Percentiles rank a stretch among this genome's conserved stretches.
phyloP scores from a whole-genome alignment of 2,888 invertebrate genomes.

The Drosophila leonis region DNA sequence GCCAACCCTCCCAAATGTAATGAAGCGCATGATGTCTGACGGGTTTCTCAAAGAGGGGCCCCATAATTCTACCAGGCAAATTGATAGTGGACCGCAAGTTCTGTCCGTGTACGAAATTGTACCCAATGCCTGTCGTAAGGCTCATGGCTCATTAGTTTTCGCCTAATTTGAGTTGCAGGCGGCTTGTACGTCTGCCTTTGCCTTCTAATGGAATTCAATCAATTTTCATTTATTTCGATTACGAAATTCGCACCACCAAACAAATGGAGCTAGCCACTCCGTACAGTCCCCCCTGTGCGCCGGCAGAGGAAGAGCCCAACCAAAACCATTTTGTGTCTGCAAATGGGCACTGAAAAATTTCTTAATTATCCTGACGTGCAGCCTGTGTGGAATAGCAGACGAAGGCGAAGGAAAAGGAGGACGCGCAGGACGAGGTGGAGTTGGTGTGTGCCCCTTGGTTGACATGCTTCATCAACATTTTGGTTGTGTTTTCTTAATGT shows the following conservation, averaged over 20 bases:
- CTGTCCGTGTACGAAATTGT: slow-evolving; percentile 22
- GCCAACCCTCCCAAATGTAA: slow-evolving; percentile 25
- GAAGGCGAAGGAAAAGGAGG: neutral
- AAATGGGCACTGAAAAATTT: slow-evolving; percentile 74
- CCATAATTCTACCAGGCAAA: slow-evolving; percentile 42
- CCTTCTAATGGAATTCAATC: slow-evolving; percentile 82
- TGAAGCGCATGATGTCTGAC: slow-evolving; percentile 52
- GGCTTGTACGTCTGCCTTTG: slow-evolving; percentile 4
- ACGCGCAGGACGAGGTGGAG: neutral
- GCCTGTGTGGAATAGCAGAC: slow-evolving; percentile 15
- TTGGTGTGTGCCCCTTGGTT: slow-evolving; percentile 35
- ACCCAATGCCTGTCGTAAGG: slow-evolving; percentile 45
- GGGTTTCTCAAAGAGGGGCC: neutral
- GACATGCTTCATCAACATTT: slow-evolving; percentile 56
- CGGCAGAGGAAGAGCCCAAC: neutral
- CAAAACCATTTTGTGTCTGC: slow-evolving; percentile 22
- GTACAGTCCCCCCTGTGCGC: slow-evolving; percentile 3
- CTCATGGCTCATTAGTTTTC: slow-evolving; percentile 75
- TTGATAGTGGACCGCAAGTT: slow-evolving; percentile 58
- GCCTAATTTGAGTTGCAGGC: slow-evolving; percentile 74
- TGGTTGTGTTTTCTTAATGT: slow-evolving; percentile 50
- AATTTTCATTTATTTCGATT: slow-evolving; percentile 83
- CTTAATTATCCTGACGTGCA: slow-evolving; percentile 77
- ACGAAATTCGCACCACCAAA: slow-evolving; percentile 71
- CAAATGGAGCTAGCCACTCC: slow-evolving; percentile 34